A percentile compares a stretch with the other conserved stretches of the same genome.
Evolutionary conservation across 92 coral and sea anemone genomes (phyloP).

Genomic region (Montipora capitata): DNA sequence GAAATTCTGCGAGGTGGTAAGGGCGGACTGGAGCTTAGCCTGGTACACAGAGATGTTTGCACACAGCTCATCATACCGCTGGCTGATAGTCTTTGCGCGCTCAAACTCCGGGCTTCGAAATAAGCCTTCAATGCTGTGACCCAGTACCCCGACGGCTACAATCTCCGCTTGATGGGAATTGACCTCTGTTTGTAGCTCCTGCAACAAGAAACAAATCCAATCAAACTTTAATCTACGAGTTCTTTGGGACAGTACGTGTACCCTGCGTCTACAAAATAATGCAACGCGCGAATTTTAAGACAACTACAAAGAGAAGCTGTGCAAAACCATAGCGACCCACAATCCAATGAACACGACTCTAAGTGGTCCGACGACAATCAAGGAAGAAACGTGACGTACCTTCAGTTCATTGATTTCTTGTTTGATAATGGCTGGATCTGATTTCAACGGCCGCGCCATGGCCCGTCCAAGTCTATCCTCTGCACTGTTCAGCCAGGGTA

Average conservation of each 20-base stretch:
- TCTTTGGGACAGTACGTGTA: too few relatives aligned
- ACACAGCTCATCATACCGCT: slow-evolving; percentile 94
- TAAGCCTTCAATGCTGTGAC: slow-evolving; percentile 92
- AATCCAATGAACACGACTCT: not conserved
- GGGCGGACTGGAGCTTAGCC: slow-evolving; percentile 90
- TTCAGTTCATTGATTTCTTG: slow-evolving; percentile 87
- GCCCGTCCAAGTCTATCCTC: slow-evolving; percentile 88
- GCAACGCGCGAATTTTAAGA: too few relatives aligned
- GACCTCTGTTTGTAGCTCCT: slow-evolving; percentile 93
- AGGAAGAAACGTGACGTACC: slow-evolving; percentile 55
- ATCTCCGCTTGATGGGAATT: slow-evolving; percentile 96
- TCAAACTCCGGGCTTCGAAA: slow-evolving; percentile 77
- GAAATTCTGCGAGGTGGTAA: slow-evolving; percentile 89
- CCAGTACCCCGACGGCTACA: slow-evolving; percentile 91
- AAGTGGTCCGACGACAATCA: too few relatives aligned
- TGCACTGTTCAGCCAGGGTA: slow-evolving; percentile 94
- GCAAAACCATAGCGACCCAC: too few relatives aligned
- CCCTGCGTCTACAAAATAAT: too few relatives aligned
- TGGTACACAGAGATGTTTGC: slow-evolving; percentile 89
- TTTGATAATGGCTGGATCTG: slow-evolving; percentile 76
- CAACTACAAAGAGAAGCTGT: too few relatives aligned
- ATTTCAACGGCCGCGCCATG: slow-evolving; percentile 90
- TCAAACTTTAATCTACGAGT: too few relatives aligned
- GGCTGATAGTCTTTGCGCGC: slow-evolving; percentile 90
- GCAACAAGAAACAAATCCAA: not conserved